These are phyloP conservation scores for Anisognathus igniventris DNA, from an alignment of 2,797 vertebrate genomes.

Conservation along the genomic window DNA sequence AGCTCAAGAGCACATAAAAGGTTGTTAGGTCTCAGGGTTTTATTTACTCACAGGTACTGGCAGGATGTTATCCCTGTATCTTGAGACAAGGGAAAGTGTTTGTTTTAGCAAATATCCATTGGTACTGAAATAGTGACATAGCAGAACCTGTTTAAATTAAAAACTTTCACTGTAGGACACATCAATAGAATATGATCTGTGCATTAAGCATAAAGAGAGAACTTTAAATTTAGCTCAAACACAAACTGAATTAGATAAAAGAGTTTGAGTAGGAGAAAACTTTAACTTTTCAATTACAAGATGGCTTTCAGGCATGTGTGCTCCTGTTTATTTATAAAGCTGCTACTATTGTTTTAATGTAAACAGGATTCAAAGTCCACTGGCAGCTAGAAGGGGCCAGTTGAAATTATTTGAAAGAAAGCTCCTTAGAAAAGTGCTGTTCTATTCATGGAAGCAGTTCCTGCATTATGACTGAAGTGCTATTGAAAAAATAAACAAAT, in stretches of 20 bases:
- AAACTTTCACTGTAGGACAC: not conserved
- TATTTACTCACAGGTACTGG: constrained; percentile 27
- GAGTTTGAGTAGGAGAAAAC: constrained; percentile 21
- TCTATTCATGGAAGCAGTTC: constrained; percentile 71
- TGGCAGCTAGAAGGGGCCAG: constrained; percentile 70
- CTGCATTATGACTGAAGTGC: constrained; percentile 68
- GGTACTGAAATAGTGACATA: constrained; percentile 25
- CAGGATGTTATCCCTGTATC: not conserved
- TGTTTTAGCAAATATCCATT: constrained; percentile 37
- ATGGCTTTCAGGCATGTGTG: constrained; percentile 35
- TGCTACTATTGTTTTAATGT: constrained; percentile 75
- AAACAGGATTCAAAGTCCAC: constrained; percentile 72
- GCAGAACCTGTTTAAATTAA: constrained; percentile 47
- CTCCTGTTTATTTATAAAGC: constrained; percentile 71
- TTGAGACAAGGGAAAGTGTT: not conserved
- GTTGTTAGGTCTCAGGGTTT: not conserved
- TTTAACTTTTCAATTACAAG: constrained; percentile 35
- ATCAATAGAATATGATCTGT: not conserved
- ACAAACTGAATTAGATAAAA: not conserved
- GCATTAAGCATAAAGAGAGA: constrained; percentile 36
- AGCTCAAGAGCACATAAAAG: constrained; percentile 3
- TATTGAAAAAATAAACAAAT: constrained; percentile 79
- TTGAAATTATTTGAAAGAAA: constrained; percentile 69
- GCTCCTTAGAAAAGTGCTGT: constrained; percentile 68
- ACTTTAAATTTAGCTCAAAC: constrained; percentile 1